A percentile compares a stretch with the other conserved stretches of the same genome.
Conservation (phyloP, 2,797 vertebrate genomes). For the Saguinus oedipus region DNA sequence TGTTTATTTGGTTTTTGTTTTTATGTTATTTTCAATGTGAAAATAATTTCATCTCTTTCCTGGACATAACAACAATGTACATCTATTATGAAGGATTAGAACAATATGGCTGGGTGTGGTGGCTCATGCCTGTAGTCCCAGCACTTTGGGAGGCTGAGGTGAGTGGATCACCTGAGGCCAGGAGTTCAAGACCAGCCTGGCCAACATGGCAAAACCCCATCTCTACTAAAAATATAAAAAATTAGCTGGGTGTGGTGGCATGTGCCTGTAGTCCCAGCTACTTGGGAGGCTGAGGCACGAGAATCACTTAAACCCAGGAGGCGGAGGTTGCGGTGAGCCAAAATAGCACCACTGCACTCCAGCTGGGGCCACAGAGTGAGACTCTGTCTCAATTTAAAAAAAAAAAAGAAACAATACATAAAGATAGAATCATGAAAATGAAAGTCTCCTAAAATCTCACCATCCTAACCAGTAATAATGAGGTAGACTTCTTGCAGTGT, state of each 20-base stretch:
- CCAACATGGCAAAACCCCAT: too few species aligned
- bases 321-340: too few species aligned
- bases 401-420: background rate
- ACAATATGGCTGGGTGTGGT: background rate
- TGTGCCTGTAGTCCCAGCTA: too few species aligned
- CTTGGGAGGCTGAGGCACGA: too few species aligned
- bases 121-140: too few species aligned
- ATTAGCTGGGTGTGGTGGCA: too few species aligned
- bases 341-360: too few species aligned
- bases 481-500: background rate
- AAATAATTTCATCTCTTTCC: conserved; percentile 46
- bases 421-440: conserved; percentile 19
- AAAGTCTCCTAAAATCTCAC: conserved; percentile 29
- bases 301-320: too few species aligned
- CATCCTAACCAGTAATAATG: background rate
- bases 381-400: background rate
- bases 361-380: background rate
- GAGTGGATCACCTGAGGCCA: too few species aligned
- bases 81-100: conserved; percentile 41
- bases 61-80: conserved; percentile 52
- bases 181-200: too few species aligned
- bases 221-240: too few species aligned
- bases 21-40: conserved; percentile 55
- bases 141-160: too few species aligned
- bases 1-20: background rate